These are phyloP conservation scores for Linnaemya tessellans DNA, from an alignment of 2,888 invertebrate species.

Conservation along the genomic window DNA sequence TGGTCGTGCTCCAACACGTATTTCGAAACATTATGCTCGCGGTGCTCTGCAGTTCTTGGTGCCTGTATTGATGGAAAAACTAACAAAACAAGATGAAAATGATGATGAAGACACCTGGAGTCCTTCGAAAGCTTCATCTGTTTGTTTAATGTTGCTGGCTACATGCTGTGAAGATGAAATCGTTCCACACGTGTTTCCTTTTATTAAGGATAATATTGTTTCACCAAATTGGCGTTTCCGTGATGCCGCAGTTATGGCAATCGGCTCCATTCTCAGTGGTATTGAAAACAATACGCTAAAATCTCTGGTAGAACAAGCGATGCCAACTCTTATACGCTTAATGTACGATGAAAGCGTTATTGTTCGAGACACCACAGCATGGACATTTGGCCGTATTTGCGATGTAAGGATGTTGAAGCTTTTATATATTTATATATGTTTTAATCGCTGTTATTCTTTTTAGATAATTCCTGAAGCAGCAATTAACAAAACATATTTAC, in stretches of 20 bases:
- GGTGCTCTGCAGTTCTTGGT: conserved; percentile 97
- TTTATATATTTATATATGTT: background rate
- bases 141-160: conserved; percentile 98
- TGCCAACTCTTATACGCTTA: conserved; percentile 96
- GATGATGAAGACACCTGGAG: conserved; percentile 99
- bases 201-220: conserved; percentile 97
- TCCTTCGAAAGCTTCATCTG: conserved; percentile 99
- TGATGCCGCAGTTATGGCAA: conserved; percentile 99
- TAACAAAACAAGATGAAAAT: conserved; percentile 98
- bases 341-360: conserved; percentile 97
- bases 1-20: conserved; percentile 95
- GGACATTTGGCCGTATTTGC: conserved; percentile 99
- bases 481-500: conserved; percentile 92
- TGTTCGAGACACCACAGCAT: conserved; percentile 98
- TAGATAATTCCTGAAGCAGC: conserved; percentile 95
- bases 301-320: conserved; percentile 97
- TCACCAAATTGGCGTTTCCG: conserved; percentile 95
- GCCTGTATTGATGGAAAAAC: conserved; percentile 95
- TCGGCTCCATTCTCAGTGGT: conserved; percentile 96
- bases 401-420: conserved; percentile 85
- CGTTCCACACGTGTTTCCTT: conserved; percentile 97
- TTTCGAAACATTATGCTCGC: conserved; percentile 98
- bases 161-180: conserved; percentile 99
- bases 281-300: conserved; percentile 93
- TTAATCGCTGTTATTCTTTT: background rate